Base-by-base conservation (phyloP, 2,113 vertebrate species). In the Gobius niger region DNA sequence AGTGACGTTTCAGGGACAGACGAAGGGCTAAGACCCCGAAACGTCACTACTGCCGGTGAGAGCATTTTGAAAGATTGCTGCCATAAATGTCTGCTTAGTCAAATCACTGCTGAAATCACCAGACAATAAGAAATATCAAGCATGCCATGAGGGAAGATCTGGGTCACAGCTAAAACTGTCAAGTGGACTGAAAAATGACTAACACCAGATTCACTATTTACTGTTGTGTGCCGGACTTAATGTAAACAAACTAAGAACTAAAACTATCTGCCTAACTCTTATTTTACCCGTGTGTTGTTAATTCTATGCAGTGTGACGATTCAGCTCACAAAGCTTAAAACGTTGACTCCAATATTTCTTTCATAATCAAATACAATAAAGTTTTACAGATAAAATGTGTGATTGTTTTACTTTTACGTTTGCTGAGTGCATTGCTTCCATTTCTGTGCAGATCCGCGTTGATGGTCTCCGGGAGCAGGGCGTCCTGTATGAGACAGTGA, bases 401-500 rank as follows among this genome's bases (percentile, higher is more conserved):
- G 24, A 34, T 34, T 34, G 24, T 34, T 34, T 34, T 34, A 34
- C 24, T 34, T 1, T 34, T 34, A 34, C 24, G 5, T 34, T 34
- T 34, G 24, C 12, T 54, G 18, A 44, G 9, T 62, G 40, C 16
- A 62, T 16, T 16, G 15, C 8, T 18, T 42, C n/a, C 56, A 18
- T 15, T 1, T 81, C 71, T 54, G 40, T 70, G 40, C 89, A 99
- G 97, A 92, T 99, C 81, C 93, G 96, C 68, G 95, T 96, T 4
- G 96, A 98, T 9, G 94, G 94, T 0, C 92, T 93, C 24, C 91
- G 90, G 47, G 92, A 94, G 49, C 95, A 93, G 7, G 95, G 95
- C 5, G 89, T 94, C 68, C 94, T 95, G 63, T 99, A 99, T 0
- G 97, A 99, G 90, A 94, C 93, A 70, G 75, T 98, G 87, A 85